phyloP scores from a whole-genome alignment of 2,797 vertebrate species.

The Tokudaia muenninki region DNA sequence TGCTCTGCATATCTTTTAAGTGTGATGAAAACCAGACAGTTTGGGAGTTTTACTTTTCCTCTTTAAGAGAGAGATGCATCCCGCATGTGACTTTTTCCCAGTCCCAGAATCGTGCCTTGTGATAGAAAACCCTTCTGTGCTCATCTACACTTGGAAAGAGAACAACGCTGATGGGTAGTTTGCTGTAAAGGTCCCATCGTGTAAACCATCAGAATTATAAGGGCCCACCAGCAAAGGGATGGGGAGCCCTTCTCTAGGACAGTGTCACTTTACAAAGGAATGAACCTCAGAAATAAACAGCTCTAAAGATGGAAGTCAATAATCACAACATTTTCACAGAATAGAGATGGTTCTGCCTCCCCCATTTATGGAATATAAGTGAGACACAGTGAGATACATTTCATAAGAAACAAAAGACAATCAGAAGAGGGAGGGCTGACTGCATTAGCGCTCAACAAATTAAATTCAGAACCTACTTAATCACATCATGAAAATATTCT shows the following conservation, averaged over 20 bases:
- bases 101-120: not conserved
- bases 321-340: constrained; percentile 24
- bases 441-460: not conserved
- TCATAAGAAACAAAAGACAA: not conserved
- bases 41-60: not conserved
- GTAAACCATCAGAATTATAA: not conserved
- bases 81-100: not conserved
- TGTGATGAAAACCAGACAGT: not conserved
- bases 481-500: constrained; percentile 13
- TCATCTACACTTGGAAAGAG: not conserved
- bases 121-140: not conserved
- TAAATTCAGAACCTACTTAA: not conserved
- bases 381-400: not conserved
- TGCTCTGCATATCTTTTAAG: not conserved
- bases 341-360: not conserved
- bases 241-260: not conserved
- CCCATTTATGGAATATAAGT: not conserved
- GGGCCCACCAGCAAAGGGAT: not conserved
- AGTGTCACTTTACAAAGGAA: constrained; percentile 24
- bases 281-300: not conserved
- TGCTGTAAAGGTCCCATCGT: not conserved
- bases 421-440: not conserved
- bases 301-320: not conserved
- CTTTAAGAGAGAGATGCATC: not conserved
- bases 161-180: not conserved